These are phyloP conservation scores for Neolamprologus sp. DNA, from an alignment of 2,113 vertebrate species.

Conservation along the genomic window DNA sequence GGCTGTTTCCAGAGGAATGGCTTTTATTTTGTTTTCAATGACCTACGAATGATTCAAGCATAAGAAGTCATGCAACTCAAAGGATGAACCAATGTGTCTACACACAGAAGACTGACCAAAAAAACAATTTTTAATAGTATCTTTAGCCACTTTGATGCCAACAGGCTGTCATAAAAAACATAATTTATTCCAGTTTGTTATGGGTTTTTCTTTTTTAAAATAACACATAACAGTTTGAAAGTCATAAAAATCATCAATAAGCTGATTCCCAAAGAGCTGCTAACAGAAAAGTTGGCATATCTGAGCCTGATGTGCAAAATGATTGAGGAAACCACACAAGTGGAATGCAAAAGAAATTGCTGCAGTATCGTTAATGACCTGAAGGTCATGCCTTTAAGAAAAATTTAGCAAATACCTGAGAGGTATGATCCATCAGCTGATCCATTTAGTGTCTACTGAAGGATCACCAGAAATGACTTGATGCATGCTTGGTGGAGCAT, in stretches of 20 bases:
- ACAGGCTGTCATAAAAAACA: neutral
- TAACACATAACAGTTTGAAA: neutral
- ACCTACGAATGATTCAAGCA: neutral
- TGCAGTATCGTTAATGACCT: neutral
- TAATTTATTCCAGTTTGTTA: fast-evolving
- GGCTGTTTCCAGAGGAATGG: neutral
- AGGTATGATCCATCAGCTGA: neutral
- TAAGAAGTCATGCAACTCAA: neutral
- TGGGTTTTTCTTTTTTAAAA: neutral
- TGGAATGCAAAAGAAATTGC: neutral
- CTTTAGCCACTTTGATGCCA: neutral
- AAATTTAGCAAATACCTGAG: neutral
- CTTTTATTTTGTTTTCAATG: neutral
- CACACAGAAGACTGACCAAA: neutral
- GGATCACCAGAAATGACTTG: neutral
- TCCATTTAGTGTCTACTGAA: neutral
- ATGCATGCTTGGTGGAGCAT: neutral
- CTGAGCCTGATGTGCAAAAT: neutral
- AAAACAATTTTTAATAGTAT: neutral
- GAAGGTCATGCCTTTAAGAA: neutral
- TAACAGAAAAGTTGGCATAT: neutral
- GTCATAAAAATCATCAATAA: neutral
- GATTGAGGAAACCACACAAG: neutral
- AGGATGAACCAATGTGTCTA: neutral
- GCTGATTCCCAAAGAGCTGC: neutral